phyloP scores from a whole-genome alignment of 2,797 vertebrate species.

The Glossophaga mutica region DNA sequence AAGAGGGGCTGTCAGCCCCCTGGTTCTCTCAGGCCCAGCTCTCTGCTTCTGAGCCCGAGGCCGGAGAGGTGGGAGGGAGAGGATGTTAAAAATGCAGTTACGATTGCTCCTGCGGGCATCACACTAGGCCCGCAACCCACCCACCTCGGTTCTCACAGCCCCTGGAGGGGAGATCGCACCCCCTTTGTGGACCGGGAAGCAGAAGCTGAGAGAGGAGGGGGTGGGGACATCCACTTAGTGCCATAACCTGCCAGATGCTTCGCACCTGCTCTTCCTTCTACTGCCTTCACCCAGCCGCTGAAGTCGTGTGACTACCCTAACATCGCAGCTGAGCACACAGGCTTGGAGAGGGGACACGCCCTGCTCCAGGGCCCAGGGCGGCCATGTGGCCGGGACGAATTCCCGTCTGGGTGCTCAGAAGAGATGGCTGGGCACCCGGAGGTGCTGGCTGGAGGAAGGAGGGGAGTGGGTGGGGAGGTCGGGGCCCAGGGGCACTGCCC shows the following conservation, averaged over 20 bases:
- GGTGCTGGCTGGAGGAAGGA: rapidly evolving
- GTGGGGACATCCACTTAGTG: rapidly evolving
- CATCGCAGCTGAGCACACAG: neutral
- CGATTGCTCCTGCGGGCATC: neutral
- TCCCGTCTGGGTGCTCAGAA: neutral
- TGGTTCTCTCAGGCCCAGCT: neutral
- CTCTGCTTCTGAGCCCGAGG: neutral
- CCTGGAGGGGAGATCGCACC: rapidly evolving
- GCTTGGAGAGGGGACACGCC: no score
- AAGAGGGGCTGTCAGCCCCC: neutral
- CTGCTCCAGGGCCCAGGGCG: no score
- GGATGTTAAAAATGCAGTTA: neutral
- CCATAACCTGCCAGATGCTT: neutral
- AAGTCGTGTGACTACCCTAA: no score
- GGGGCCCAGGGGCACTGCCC: rapidly evolving
- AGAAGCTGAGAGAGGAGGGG: neutral
- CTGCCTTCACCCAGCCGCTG: neutral
- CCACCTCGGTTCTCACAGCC: rapidly evolving
- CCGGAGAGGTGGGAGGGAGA: rapidly evolving
- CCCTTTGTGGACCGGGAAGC: neutral
- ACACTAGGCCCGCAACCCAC: rapidly evolving
- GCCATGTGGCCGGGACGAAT: neutral
- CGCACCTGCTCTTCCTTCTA: neutral
- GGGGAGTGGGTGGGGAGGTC: rapidly evolving
- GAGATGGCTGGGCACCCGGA: neutral